Base-by-base conservation (phyloP, 2,888 invertebrate genomes). In the Folsomia candida region DNA sequence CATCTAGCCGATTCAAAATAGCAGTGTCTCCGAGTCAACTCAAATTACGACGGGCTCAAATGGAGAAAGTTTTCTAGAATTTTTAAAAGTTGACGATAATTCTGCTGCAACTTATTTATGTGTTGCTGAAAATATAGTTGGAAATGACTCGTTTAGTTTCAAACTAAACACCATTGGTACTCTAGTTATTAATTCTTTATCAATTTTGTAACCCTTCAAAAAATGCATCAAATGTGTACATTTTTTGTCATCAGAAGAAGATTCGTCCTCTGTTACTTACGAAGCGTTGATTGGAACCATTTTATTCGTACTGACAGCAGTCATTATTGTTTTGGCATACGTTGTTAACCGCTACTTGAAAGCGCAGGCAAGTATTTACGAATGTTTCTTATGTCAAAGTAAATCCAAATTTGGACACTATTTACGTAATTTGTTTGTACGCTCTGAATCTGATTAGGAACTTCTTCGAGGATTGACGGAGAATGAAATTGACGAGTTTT, bases 401-500 rank as follows among this genome's bases (percentile, higher is more conserved):
- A 57, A 57, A 57, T 57, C n/a, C 57, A 57, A 57, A 22, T 20
- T 57, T 47, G 9, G 11, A 47, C 47, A 47, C 47, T 47, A 9
- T 47, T 47, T 47, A 9, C 22, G 14, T 37, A 37, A 37, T 37
- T n/a, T 57, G n/a, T 57, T 4, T 22, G n/a, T 47, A 11, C 14
- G 47, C 9, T 14, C 14, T 57, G 22, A 57, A 9, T 11, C 6
- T 47, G 24, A 4, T 59, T 47, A 69, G 70, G 66, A 67, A 20
- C 54, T 70, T 2, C 51, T 73, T 1, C 25, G 73, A 51, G 61
- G 59, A 18, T 61, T 73, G 22, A 73, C 70, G 1, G 73, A 70
- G n/a, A 58, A 27, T 28, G 73, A 73, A 59, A 69, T 73, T 37
- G 63, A 73, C 1, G 73, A 73, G 29, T 73, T 73, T 63, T 73